Evolutionary conservation across 2,888 invertebrate genomes (phyloP).

Genomic region (Tetragonula carbonaria): DNA sequence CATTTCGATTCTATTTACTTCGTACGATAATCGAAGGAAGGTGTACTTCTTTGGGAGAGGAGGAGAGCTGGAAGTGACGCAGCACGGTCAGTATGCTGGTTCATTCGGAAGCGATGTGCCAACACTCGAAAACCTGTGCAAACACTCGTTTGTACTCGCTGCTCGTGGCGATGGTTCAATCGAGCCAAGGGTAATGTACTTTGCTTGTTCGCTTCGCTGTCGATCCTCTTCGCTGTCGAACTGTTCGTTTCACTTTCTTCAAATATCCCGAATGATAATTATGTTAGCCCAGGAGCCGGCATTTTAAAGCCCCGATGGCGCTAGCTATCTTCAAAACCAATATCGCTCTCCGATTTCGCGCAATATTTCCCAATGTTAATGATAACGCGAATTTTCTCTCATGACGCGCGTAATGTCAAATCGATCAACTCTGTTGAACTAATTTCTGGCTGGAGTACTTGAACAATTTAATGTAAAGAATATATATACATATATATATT

Average conservation of each 20-base stretch:
- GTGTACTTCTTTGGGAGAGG: background rate
- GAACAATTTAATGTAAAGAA: no score
- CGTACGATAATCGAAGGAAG: background rate
- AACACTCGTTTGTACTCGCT: constrained; percentile 53
- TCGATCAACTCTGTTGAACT: no score
- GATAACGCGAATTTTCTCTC: background rate
- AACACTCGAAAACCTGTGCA: constrained; percentile 60
- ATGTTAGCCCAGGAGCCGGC: background rate
- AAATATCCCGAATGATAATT: constrained; percentile 3
- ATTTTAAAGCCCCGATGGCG: background rate
- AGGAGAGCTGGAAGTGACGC: background rate
- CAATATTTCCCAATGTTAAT: background rate
- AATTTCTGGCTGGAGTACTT: no score
- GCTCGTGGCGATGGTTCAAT: constrained; percentile 35
- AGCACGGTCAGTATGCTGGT: background rate
- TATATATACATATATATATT: no score
- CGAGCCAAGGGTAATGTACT: constrained; percentile 69
- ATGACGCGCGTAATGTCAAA: background rate
- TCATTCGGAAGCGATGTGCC: constrained; percentile 57
- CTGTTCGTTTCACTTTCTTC: constrained; percentile 7
- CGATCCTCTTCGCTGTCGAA: constrained; percentile 8
- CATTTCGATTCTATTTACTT: background rate
- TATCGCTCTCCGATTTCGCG: background rate
- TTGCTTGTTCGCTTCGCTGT: constrained; percentile 67
- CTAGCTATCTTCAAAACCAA: background rate